Conservation (phyloP, 2,888 invertebrate genomes). For the Colletes collaris region DNA sequence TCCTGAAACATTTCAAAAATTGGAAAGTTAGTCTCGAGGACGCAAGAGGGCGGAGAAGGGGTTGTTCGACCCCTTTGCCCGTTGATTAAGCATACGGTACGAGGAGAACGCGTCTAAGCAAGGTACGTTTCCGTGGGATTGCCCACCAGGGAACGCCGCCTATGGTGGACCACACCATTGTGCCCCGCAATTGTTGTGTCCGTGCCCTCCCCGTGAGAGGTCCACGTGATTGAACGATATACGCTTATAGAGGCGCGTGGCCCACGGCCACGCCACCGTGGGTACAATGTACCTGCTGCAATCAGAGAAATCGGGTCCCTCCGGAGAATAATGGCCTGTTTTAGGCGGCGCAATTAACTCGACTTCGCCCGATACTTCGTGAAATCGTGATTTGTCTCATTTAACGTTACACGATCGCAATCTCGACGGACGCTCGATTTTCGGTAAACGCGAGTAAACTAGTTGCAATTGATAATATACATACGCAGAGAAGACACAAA, state of each 20-base stretch:
- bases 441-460: too few species aligned
- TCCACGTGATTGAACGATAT: slow-evolving; percentile 65
- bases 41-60: background rate
- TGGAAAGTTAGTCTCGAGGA: too few species aligned
- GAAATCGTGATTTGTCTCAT: slow-evolving; percentile 46
- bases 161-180: slow-evolving; percentile 58
- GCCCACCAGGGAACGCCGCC: slow-evolving; percentile 48
- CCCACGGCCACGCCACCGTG: slow-evolving; percentile 63
- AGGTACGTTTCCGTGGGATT: slow-evolving; percentile 38
- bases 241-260: slow-evolving; percentile 62
- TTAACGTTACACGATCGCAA: slow-evolving; percentile 19
- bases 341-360: slow-evolving; percentile 66
- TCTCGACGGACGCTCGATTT: background rate
- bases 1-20: too few species aligned
- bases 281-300: slow-evolving; percentile 54
- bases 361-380: slow-evolving; percentile 45
- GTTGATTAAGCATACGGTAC: slow-evolving; percentile 32
- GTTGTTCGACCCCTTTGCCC: slow-evolving; percentile 9
- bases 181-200: slow-evolving; percentile 48
- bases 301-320: slow-evolving; percentile 62
- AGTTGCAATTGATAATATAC: too few species aligned
- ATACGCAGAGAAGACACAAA: too few species aligned
- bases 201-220: slow-evolving; percentile 46
- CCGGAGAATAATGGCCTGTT: slow-evolving; percentile 64
- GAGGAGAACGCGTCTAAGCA: slow-evolving; percentile 26